These are phyloP conservation scores for Lamproptera curius DNA, from an alignment of 2,888 invertebrate genomes.

Conservation along the genomic window DNA sequence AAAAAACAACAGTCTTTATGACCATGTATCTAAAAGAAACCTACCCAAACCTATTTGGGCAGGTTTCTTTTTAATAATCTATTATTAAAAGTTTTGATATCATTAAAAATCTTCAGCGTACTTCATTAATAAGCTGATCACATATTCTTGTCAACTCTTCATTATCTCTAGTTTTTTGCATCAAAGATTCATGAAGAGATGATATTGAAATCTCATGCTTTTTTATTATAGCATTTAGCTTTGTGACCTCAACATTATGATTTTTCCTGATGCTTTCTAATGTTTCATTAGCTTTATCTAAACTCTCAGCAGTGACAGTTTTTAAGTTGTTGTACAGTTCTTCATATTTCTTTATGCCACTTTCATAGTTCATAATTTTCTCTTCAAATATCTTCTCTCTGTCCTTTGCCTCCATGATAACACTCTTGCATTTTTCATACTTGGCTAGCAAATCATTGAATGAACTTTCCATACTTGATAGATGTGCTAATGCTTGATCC, in stretches of 20 bases:
- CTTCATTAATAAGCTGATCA: slow-evolving; percentile 90
- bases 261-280: slow-evolving; percentile 84
- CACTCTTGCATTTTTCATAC: slow-evolving; percentile 81
- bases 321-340: slow-evolving; percentile 90
- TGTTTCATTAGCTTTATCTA: slow-evolving; percentile 86
- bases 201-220: slow-evolving; percentile 92
- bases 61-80: no score
- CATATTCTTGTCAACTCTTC: slow-evolving; percentile 92
- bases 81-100: no score
- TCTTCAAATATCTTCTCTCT: slow-evolving; percentile 83
- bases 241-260: slow-evolving; percentile 87
- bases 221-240: slow-evolving; percentile 90
- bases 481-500: slow-evolving; percentile 78
- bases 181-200: slow-evolving; percentile 88
- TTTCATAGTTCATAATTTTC: slow-evolving; percentile 83
- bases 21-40: no score
- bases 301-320: slow-evolving; percentile 89
- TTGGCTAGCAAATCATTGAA: slow-evolving; percentile 80
- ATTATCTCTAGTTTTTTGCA: slow-evolving; percentile 93
- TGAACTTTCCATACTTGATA: slow-evolving; percentile 79
- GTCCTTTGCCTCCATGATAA: slow-evolving; percentile 71
- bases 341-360: slow-evolving; percentile 84
- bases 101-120: slow-evolving; percentile 47
- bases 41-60: no score
- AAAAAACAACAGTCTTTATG: no score